These are phyloP conservation scores for Sminthurides aquaticus DNA, from an alignment of 2,888 invertebrate genomes.

Conservation along the genomic window DNA sequence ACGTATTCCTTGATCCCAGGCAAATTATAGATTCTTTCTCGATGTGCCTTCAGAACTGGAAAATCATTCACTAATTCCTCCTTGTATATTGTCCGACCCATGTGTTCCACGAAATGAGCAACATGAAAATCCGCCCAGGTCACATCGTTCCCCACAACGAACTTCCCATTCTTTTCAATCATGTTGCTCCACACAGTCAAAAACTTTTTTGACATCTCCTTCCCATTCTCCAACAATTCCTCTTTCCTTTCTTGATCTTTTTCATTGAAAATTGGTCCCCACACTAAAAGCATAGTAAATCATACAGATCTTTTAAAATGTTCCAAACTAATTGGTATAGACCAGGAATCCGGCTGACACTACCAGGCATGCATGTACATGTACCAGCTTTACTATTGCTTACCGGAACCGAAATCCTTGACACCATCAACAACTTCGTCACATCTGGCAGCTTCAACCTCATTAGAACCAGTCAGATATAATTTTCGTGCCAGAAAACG, in stretches of 20 bases:
- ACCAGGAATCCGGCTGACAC: no score
- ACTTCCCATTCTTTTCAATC: background rate
- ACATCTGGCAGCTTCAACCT: conserved; percentile 27
- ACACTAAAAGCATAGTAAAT: background rate
- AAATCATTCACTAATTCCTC: background rate
- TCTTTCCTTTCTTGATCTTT: background rate
- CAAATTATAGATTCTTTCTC: background rate
- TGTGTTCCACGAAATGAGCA: background rate
- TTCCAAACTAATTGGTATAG: no score
- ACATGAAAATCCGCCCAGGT: background rate
- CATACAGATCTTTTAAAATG: no score
- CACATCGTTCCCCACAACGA: background rate
- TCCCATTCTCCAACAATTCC: background rate
- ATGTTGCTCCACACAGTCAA: background rate
- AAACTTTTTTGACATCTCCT: background rate
- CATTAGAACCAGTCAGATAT: conserved; percentile 27
- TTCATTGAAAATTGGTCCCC: background rate
- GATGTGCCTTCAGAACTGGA: conserved; percentile 1
- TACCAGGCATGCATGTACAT: no score
- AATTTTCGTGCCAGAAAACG: conserved; percentile 41
- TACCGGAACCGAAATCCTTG: conserved; percentile 10
- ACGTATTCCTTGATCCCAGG: conserved; percentile 1
- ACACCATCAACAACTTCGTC: conserved; percentile 26
- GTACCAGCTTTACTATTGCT: no score
- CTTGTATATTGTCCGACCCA: background rate